phyloP scores from a whole-genome alignment of 2,797 vertebrate species.

The Odontamblyopus rebecca region DNA sequence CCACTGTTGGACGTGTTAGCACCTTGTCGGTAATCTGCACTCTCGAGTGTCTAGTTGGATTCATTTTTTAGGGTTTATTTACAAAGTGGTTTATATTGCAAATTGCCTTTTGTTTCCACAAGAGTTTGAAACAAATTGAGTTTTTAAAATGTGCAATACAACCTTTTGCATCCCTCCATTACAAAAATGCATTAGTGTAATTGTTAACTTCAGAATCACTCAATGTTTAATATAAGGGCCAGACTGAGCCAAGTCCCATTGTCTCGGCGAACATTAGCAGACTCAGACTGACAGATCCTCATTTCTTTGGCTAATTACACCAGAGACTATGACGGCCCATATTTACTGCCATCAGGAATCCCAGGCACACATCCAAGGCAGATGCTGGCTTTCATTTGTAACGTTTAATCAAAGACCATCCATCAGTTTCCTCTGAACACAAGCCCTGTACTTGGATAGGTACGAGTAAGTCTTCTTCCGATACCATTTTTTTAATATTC shows the following conservation, averaged over 20 bases:
- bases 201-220: constrained; percentile 15
- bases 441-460: too few relatives aligned
- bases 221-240: constrained; percentile 6
- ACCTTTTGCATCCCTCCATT: constrained; percentile 3
- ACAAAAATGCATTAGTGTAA: constrained; percentile 12
- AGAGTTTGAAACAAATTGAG: neutral
- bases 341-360: constrained; percentile 16
- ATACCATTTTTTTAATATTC: too few relatives aligned
- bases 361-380: neutral
- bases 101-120: constrained; percentile 11
- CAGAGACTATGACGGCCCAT: constrained; percentile 9
- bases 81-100: neutral
- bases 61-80: neutral
- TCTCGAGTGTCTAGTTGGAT: neutral
- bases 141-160: constrained; percentile 9
- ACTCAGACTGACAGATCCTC: constrained; percentile 9
- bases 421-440: neutral
- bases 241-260: constrained; percentile 4
- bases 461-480: too few relatives aligned
- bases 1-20: neutral
- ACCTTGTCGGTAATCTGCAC: neutral
- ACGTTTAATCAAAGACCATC: neutral
- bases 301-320: constrained; percentile 20
- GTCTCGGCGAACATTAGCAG: constrained; percentile 10
- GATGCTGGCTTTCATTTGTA: constrained; percentile 3